Conservation (phyloP, 1,140 invertebrate genomes). For the Marisa cornuarietis region DNA sequence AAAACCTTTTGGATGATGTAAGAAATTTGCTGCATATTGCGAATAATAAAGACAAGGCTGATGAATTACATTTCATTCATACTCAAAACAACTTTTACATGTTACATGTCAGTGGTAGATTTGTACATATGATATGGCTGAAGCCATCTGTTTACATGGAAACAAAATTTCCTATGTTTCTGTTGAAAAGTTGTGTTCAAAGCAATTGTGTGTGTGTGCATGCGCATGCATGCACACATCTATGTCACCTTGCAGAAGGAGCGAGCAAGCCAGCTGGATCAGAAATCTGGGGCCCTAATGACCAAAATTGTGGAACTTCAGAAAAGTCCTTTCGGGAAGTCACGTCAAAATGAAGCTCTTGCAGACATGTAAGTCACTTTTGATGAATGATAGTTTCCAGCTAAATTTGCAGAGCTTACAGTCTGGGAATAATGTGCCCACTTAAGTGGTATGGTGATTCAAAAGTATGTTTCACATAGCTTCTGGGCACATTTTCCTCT, state of each 20-base stretch:
- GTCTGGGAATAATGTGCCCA: too few relatives aligned
- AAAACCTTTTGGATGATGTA: neutral
- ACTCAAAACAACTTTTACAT: neutral
- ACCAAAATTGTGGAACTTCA: conserved; percentile 59
- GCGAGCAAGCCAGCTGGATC: conserved; percentile 41
- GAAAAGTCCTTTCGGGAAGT: conserved; percentile 53
- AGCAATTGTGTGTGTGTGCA: too few relatives aligned
- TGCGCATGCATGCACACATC: neutral
- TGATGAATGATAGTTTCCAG: too few relatives aligned
- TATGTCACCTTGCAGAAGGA: conserved; percentile 41
- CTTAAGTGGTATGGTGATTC: too few relatives aligned
- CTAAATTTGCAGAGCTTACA: too few relatives aligned
- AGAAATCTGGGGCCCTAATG: conserved; percentile 43
- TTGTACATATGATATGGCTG: too few relatives aligned
- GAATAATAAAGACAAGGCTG: neutral
- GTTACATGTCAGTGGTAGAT: neutral
- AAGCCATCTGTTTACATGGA: neutral
- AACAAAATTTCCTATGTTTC: neutral
- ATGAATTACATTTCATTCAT: neutral
- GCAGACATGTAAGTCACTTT: conserved; percentile 45
- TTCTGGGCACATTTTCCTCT: too few relatives aligned
- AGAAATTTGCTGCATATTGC: neutral
- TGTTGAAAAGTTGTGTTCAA: neutral
- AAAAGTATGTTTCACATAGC: too few relatives aligned
- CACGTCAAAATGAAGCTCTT: conserved; percentile 47